A percentile compares a stretch with the other conserved stretches of the same genome.
These are phyloP conservation scores for Eudasyphora cyanicolor DNA, from an alignment of 2,888 invertebrate genomes.

Conservation along the genomic window DNA sequence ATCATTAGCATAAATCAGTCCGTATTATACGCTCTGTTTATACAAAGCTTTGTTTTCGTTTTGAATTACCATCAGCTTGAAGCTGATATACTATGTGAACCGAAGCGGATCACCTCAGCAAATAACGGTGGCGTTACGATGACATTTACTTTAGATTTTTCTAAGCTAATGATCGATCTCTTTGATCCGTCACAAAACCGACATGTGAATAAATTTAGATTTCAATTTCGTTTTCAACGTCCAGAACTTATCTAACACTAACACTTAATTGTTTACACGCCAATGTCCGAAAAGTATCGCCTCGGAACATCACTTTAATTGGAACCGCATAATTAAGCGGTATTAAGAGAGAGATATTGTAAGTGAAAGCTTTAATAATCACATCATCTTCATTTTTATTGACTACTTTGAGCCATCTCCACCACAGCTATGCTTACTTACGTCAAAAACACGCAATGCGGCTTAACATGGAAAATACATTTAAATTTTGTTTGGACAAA, in stretches of 20 bases:
- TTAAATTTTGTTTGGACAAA: background rate
- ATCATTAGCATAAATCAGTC: slow-evolving; percentile 38
- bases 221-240: background rate
- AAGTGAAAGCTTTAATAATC: slow-evolving; percentile 46
- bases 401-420: background rate
- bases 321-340: slow-evolving; percentile 10
- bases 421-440: no score
- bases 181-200: background rate
- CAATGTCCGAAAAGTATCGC: no score
- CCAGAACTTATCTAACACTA: slow-evolving; percentile 37
- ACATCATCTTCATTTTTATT: slow-evolving; percentile 1
- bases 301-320: background rate
- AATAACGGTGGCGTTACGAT: background rate
- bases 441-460: no score
- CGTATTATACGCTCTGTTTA: background rate
- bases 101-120: background rate
- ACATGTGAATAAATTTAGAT: background rate
- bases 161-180: background rate
- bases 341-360: no score
- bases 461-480: background rate
- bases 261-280: background rate
- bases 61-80: background rate
- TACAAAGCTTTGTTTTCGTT: background rate
- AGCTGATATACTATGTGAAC: background rate
- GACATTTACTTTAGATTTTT: background rate